Base-by-base conservation (phyloP, 2,888 invertebrate genomes). In the Thysanoteuthis rhombus region DNA sequence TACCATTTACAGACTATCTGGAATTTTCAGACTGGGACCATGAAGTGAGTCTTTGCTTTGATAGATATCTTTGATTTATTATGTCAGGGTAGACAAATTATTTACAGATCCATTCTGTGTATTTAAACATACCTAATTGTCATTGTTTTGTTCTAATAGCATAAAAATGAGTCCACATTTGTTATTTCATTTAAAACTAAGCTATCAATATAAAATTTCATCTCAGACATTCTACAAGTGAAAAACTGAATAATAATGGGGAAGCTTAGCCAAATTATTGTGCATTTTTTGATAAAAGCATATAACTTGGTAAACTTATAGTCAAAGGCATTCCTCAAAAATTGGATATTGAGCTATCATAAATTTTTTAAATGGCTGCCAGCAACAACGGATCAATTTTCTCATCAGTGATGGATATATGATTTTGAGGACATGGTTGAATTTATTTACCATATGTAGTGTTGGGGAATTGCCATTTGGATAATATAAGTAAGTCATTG, bases 1-100 rank as follows among this genome's bases (percentile, higher is more conserved):
- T 95, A 91, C 96, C 96, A 45, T 96, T 95, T 94, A 95, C 94
- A 47, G 94, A 95, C 47, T 95, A 95, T 40, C 94, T 97, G n/a
- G 95, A 95, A 36, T 94, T 95, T 45, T 95, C 94, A 94, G 95
- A 96, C 47, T 94, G 96, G 38, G 95, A 95, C 93, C 94, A 95
- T 93, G 96, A 97, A 96, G 96, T 96, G 95, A 93, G 93, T 93
- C 90, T 89, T 93, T 22, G 12, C 19, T 28, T 40, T 42, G 12
- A 89, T 19, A n/a, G 36, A n/a, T 42, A 19, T 32, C n/a, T 45
- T 38, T 39, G 22, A 19, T 3, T 10, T n/a, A 10, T 38, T 28
- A 32, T 75, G 89, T 32, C 12, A 39, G 39, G 22, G 25, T 12
- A 39, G n/a, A 42, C 32, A n/a, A 40, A 90, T 90, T n/a, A 22